phyloP scores from a whole-genome alignment of 2,113 vertebrate species.

The Ploceus nigricollis region DNA sequence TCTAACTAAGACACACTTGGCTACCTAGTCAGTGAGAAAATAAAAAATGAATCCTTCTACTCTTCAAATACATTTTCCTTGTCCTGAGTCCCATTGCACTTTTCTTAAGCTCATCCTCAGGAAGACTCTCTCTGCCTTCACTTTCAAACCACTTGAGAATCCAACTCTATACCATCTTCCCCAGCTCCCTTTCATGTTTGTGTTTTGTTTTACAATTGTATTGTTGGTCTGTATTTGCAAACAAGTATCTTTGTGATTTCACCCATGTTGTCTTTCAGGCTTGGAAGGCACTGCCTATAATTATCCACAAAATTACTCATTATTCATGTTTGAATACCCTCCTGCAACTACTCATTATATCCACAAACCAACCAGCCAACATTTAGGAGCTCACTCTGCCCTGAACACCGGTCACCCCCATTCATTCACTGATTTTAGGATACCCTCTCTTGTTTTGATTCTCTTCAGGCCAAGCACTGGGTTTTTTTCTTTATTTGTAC shows the following conservation, averaged over 20 bases:
- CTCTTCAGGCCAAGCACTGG: not conserved
- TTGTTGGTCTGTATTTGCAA: not conserved
- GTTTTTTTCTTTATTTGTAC: not conserved
- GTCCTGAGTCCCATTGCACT: not conserved
- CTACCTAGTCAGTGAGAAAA: not conserved
- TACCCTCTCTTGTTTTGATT: not conserved
- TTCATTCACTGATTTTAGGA: not conserved
- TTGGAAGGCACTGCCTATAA: not conserved
- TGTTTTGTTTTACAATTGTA: not conserved
- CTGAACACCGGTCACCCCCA: not conserved
- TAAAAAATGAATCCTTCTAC: not conserved
- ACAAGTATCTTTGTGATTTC: not conserved
- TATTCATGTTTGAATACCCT: not conserved
- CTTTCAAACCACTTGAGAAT: not conserved
- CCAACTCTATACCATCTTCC: not conserved
- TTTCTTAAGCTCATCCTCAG: not conserved
- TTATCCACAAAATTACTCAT: not conserved
- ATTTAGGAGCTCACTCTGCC: not conserved
- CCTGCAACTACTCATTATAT: not conserved
- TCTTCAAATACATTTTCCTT: not conserved
- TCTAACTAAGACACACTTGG: not conserved
- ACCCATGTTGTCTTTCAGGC: not conserved
- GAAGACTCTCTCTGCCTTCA: not conserved
- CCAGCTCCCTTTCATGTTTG: not conserved
- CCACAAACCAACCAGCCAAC: not conserved